Evolutionary conservation across 2,888 invertebrate species (phyloP).

Genomic region (Drosophila neotestacea): DNA sequence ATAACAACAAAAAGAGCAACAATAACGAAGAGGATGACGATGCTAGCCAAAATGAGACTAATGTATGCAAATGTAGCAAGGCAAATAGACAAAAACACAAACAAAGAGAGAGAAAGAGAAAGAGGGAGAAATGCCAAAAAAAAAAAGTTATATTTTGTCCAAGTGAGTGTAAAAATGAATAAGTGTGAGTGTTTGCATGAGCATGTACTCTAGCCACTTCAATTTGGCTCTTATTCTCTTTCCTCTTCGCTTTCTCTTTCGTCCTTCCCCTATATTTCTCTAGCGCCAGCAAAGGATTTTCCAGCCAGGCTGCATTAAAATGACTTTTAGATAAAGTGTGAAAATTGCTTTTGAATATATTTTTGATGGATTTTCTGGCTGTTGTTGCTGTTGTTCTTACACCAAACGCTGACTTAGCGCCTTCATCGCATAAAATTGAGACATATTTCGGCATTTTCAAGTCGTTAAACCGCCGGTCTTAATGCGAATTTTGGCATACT

Average conservation of each 20-base stretch:
- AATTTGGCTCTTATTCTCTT: conserved; percentile 1
- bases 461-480: conserved; percentile 51
- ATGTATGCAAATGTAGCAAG: conserved; percentile 61
- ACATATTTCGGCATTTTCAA: conserved; percentile 53
- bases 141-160: conserved; percentile 49
- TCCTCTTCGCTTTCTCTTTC: neutral
- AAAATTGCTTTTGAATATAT: conserved; percentile 68
- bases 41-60: conserved; percentile 51
- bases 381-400: conserved; percentile 10
- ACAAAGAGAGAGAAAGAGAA: conserved; percentile 1
- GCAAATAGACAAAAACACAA: conserved; percentile 18
- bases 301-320: conserved; percentile 54
- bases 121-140: conserved; percentile 39
- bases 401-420: neutral
- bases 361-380: conserved; percentile 48
- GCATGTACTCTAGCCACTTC: conserved; percentile 15
- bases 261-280: neutral
- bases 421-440: conserved; percentile 46
- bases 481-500: conserved; percentile 16
- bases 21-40: conserved; percentile 27
- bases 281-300: conserved; percentile 50
- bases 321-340: conserved; percentile 67
- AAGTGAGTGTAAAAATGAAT: conserved; percentile 31
- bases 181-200: conserved; percentile 21
- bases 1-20: conserved; percentile 12